These are phyloP conservation scores for Pseudotriccus pelzelni DNA, from an alignment of 2,797 vertebrate genomes.

Conservation along the genomic window DNA sequence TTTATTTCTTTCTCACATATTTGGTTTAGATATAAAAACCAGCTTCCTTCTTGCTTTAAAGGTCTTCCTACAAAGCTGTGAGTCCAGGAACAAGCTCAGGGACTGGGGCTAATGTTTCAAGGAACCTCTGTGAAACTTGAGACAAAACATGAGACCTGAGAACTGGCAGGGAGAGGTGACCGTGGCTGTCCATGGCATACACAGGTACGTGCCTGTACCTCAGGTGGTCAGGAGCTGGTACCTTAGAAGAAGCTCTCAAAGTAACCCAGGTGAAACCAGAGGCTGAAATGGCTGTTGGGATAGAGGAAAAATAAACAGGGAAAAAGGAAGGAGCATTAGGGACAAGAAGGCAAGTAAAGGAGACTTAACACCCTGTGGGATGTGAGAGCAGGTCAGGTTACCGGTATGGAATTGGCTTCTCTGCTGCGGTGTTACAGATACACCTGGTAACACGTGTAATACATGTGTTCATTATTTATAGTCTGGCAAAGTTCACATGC, in stretches of 20 bases:
- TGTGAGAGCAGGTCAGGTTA: neutral
- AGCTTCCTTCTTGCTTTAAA: neutral
- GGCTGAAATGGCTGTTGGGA: neutral
- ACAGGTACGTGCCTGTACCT: neutral
- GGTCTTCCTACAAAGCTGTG: neutral
- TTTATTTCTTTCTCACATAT: neutral
- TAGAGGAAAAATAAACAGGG: neutral
- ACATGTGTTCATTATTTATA: accelerated
- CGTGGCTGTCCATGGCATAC: neutral
- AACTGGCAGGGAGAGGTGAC: neutral
- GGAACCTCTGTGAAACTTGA: neutral
- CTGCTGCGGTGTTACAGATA: neutral
- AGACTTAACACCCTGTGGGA: neutral
- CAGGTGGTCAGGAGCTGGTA: neutral
- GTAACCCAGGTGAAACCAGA: neutral
- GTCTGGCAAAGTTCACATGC: neutral
- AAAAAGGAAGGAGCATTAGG: accelerated
- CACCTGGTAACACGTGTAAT: neutral
- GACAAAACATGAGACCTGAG: accelerated
- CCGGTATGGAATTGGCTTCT: neutral
- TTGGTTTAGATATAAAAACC: neutral
- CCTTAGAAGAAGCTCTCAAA: neutral
- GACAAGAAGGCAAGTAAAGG: neutral
- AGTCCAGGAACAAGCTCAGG: neutral
- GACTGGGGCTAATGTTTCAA: neutral